phyloP scores from a whole-genome alignment of 2,797 vertebrate genomes.

The Intellagama lesueurii region DNA sequence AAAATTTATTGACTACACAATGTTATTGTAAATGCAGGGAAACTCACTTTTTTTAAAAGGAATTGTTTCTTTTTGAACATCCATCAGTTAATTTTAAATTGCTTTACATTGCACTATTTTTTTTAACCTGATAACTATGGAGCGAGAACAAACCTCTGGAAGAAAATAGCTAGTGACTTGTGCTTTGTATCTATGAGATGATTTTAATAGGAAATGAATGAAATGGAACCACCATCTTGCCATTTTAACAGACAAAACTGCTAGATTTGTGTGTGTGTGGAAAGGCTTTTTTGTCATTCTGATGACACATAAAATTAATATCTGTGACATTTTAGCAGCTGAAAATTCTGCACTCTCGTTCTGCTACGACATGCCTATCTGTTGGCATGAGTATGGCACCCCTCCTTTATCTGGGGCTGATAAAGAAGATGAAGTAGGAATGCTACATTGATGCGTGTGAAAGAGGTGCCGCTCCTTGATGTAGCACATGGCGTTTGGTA shows the following conservation, averaged over 20 bases:
- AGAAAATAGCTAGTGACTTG: background rate
- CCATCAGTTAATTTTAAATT: no score
- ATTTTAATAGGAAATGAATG: background rate
- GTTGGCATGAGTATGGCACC: background rate
- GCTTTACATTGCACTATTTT: no score
- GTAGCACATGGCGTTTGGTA: background rate
- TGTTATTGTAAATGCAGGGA: no score
- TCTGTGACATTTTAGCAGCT: background rate
- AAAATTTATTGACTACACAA: no score
- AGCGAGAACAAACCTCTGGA: background rate
- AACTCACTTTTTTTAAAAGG: no score
- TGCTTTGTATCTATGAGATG: background rate
- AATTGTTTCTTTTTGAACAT: no score
- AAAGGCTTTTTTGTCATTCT: background rate
- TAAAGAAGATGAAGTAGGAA: constrained; percentile 23
- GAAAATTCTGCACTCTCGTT: constrained; percentile 4
- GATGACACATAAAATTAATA: background rate
- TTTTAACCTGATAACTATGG: no score
- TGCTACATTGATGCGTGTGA: background rate
- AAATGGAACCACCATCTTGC: background rate
- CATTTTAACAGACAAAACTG: background rate
- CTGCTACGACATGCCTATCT: constrained; percentile 1
- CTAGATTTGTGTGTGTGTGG: background rate
- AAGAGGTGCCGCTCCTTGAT: background rate
- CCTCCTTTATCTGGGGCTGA: constrained; percentile 7